phyloP scores from a whole-genome alignment of 2,113 vertebrate genomes.

The Alethe diademata region DNA sequence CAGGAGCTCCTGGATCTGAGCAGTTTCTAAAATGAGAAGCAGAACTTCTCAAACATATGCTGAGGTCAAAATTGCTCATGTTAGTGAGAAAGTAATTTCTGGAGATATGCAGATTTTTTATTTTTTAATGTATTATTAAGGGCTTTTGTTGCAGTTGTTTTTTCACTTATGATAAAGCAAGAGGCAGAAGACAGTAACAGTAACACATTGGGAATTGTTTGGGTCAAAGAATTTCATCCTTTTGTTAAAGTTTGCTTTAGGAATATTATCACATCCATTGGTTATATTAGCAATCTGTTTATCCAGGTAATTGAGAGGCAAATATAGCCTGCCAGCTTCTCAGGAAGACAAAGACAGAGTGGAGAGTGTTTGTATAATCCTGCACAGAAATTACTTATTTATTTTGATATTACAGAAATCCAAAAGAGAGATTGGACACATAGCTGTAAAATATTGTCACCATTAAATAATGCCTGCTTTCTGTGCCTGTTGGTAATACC shows the following conservation, averaged over 20 bases:
- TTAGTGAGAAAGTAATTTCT: not conserved
- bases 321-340: not conserved
- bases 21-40: not conserved
- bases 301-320: conserved; percentile 23
- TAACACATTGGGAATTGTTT: not conserved
- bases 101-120: not conserved
- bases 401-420: conserved; percentile 52
- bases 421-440: not conserved
- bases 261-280: conserved; percentile 36
- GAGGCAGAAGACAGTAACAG: not conserved
- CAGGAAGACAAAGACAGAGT: conserved; percentile 35
- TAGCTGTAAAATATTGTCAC: not conserved
- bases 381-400: conserved; percentile 63
- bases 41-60: not conserved
- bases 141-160: not conserved
- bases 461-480: not conserved
- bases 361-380: not conserved
- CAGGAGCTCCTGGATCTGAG: not conserved
- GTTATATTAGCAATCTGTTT: conserved; percentile 44
- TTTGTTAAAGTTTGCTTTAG: conserved; percentile 5
- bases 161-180: not conserved
- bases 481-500: not conserved
- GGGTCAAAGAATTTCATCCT: conserved; percentile 33
- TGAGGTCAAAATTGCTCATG: conserved; percentile 8
- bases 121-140: not conserved